Conservation (phyloP, 2,113 vertebrate species). For the Leuciscus idus region DNA sequence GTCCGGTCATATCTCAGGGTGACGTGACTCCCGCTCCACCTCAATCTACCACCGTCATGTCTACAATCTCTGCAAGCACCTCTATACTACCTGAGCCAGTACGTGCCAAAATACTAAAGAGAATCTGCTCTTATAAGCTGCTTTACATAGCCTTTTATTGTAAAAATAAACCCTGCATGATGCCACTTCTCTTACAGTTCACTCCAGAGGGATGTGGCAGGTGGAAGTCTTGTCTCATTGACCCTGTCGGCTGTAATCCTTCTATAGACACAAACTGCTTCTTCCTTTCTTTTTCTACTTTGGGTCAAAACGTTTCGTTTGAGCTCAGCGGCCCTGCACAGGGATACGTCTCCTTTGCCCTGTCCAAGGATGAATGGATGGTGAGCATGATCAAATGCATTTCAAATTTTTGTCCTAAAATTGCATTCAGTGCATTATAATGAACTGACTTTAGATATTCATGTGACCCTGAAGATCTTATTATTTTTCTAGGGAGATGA, state of each 20-base stretch:
- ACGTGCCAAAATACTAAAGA: conserved; percentile 58
- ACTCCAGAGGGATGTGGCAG: conserved; percentile 79
- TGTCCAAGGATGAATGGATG: conserved; percentile 88
- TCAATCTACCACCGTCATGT: conserved; percentile 38
- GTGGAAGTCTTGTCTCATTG: conserved; percentile 81
- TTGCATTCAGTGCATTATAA: neutral
- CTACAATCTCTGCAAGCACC: conserved; percentile 37
- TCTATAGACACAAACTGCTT: conserved; percentile 70
- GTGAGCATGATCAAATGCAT: conserved; percentile 69
- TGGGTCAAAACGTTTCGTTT: conserved; percentile 71
- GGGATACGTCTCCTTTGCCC: conserved; percentile 84
- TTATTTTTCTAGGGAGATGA: conserved; percentile 77
- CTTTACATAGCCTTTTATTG: too few relatives aligned
- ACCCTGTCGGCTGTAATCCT: conserved; percentile 81
- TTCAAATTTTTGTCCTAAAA: too few relatives aligned
- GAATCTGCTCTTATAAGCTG: neutral
- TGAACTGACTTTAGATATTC: neutral
- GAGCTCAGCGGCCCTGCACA: conserved; percentile 86
- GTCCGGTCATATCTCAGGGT: conserved; percentile 78
- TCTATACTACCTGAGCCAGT: conserved; percentile 73
- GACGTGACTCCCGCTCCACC: conserved; percentile 62
- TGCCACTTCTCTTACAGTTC: conserved; percentile 72
- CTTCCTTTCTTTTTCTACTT: conserved; percentile 79
- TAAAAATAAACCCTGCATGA: too few relatives aligned
- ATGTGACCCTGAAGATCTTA: neutral